These are phyloP conservation scores for Pristis pectinata DNA, from an alignment of 2,797 vertebrate genomes.

Conservation along the genomic window DNA sequence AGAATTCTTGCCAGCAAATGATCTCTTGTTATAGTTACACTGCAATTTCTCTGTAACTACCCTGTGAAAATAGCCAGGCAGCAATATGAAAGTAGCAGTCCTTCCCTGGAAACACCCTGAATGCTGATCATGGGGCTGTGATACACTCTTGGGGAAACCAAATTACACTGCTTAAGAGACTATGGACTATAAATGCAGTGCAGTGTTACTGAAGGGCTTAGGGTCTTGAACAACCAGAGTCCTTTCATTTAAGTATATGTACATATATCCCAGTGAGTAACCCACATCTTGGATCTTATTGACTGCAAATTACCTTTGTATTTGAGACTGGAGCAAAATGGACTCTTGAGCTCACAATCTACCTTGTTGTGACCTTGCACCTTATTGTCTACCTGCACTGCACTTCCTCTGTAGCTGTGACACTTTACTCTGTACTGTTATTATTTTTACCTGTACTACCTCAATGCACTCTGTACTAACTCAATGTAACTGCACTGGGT, in stretches of 20 bases:
- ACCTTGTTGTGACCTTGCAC: no score
- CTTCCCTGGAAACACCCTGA: neutral
- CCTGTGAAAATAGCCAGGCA: neutral
- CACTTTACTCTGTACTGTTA: no score
- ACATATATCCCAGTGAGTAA: no score
- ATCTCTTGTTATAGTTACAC: neutral
- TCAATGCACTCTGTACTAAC: no score
- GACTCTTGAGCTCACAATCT: no score
- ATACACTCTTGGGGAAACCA: neutral
- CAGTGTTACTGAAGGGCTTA: neutral
- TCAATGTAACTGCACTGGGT: no score
- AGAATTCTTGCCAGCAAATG: neutral
- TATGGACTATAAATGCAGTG: neutral
- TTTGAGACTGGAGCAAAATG: neutral
- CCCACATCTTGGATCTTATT: neutral
- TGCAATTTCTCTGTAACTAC: neutral
- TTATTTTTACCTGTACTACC: no score
- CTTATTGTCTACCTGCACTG: no score
- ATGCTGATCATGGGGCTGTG: neutral
- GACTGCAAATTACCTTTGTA: neutral
- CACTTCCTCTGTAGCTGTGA: no score
- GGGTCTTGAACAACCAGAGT: neutral
- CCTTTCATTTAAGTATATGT: neutral
- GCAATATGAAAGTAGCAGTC: neutral
- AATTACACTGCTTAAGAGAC: neutral